Evolutionary conservation across 2,797 vertebrate species (phyloP).

Genomic region (Mus minutoides): DNA sequence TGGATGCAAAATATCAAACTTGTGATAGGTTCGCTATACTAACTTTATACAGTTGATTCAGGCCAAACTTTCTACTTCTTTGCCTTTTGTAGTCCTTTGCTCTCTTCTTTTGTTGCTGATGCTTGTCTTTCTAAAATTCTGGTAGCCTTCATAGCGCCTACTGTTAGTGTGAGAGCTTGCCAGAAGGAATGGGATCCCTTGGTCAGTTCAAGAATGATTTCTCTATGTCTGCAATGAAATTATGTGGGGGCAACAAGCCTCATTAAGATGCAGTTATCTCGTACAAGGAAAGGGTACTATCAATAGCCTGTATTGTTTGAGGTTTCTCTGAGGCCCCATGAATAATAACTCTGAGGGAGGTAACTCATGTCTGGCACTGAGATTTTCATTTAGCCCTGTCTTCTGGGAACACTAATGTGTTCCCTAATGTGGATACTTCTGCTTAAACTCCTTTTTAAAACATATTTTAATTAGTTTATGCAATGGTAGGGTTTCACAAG

Average conservation of each 20-base stretch:
- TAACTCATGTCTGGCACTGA: background rate
- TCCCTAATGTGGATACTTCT: background rate
- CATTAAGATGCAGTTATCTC: background rate
- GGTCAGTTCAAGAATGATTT: background rate
- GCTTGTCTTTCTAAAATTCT: background rate
- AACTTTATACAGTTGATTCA: conserved; percentile 6
- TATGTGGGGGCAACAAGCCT: background rate
- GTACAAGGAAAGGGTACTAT: no score
- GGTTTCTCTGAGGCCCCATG: background rate
- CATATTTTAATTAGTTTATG: background rate
- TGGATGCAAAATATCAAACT: conserved; percentile 1
- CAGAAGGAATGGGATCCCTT: background rate
- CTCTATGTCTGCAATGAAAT: background rate
- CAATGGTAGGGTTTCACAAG: background rate
- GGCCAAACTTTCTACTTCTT: background rate
- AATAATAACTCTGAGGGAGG: background rate
- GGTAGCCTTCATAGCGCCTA: background rate
- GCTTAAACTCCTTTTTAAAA: background rate
- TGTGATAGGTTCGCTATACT: background rate
- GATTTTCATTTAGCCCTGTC: background rate
- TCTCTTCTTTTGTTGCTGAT: background rate
- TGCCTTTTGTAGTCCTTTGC: background rate
- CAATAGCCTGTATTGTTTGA: background rate
- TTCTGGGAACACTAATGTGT: background rate
- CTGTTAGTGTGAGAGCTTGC: background rate